Percentiles rank a stretch among this genome's conserved stretches.
Conservation (phyloP, 2,797 vertebrate species). For the Helicolenus hilgendorfi region DNA sequence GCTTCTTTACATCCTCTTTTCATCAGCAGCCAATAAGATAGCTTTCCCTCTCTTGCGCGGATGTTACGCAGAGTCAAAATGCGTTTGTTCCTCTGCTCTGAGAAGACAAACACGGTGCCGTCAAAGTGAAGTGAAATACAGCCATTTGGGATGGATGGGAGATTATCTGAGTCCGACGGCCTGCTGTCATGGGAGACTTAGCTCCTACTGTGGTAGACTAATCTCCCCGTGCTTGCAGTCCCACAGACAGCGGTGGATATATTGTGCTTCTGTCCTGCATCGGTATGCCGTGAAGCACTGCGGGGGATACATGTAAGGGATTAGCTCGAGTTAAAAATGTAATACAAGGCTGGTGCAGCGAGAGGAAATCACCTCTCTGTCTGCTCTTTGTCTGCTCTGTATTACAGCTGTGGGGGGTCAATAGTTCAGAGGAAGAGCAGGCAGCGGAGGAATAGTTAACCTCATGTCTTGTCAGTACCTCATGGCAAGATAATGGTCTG, state of each 20-base stretch:
- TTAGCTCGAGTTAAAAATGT: conserved; percentile 78
- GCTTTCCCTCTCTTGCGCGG: neutral
- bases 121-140: conserved; percentile 48
- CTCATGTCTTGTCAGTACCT: conserved; percentile 23
- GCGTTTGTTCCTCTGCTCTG: neutral
- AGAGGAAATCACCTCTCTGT: conserved; percentile 79
- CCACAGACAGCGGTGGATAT: conserved; percentile 54
- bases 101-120: conserved; percentile 29
- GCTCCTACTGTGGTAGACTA: conserved; percentile 61
- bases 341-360: conserved; percentile 59
- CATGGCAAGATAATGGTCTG: neutral
- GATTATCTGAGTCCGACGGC: conserved; percentile 54
- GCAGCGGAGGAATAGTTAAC: conserved; percentile 44
- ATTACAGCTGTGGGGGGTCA: conserved; percentile 63
- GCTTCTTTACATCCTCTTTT: neutral
- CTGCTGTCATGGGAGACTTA: conserved; percentile 60
- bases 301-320: conserved; percentile 67
- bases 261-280: conserved; percentile 49
- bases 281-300: conserved; percentile 56
- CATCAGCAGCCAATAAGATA: neutral
- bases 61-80: neutral
- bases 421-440: conserved; percentile 57
- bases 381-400: conserved; percentile 69
- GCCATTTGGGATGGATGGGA: conserved; percentile 52
- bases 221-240: conserved; percentile 52